Percentiles rank a stretch among this genome's conserved stretches.
Conservation (phyloP, 2,113 vertebrate genomes). For the mouse (Mus musculus) region GRCm39 chr12:5634001-5634500, state of each 20-base stretch:
- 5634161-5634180: neutral
- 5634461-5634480: slow-evolving; percentile 1
- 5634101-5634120: slow-evolving; percentile 1
- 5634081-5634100: neutral
- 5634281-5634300: neutral
- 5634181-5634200: neutral
- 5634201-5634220: neutral
- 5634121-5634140: neutral
- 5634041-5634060: too few relatives aligned
- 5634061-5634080: too few relatives aligned
- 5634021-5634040: too few relatives aligned
- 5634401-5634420: slow-evolving; percentile 10
- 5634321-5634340: neutral
- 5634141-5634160: neutral
- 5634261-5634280: neutral
- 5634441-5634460: slow-evolving; percentile 47
- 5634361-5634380: neutral
- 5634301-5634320: neutral
- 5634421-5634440: neutral
- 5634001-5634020: too few relatives aligned
- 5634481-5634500: neutral
- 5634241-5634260: neutral
- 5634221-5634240: slow-evolving; percentile 36
- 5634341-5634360: neutral
- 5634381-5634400: slow-evolving; percentile 24